Base-by-base conservation (phyloP, 1,140 invertebrate species). In the Papilio machaon region DNA sequence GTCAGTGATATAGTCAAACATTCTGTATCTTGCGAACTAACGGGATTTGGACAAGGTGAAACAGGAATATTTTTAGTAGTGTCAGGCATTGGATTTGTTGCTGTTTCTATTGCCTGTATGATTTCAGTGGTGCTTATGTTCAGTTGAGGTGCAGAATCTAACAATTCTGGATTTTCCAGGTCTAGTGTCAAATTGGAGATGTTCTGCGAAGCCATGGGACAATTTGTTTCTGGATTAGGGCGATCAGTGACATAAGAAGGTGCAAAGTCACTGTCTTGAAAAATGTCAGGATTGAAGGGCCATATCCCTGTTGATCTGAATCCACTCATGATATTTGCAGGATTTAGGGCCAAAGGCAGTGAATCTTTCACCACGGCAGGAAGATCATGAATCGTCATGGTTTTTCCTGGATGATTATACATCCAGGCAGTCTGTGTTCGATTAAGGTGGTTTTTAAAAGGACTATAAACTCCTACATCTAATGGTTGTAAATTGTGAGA, bases 401-500 rank as follows among this genome's bases (percentile, higher is more conserved):
- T 83, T 78, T 82, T 82, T 1, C 82, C 81, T 13, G 81, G 81
- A 74, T 86, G 60, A 38, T 58, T 81, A 11, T 7, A 4, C 70
- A 86, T 82, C 83, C 82, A 86, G 15, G 35, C 11, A 15, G 60
- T 70, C 46, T 80, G 73, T 43, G 43, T 10, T 46, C 67, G 23
- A 47, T 49, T 81, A 2, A 70, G 13, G 35, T 83, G 81, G 47
- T 81, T 83, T 73, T 84, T 85, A 11, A 86, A 79, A 2, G 85
- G 83, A 17, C 83, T 82, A 81, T 84, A 85, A 0, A 85, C 81
- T 10, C 78, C 73, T 2, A 89, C 81, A 85, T 95, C 95, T 7
- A 95, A 81, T 10, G 95, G 95, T 82, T 95, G 95, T 8, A 95
- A 78, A 80, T 91, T 92, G 82, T 95, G 90, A 8, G 87, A 91